These are phyloP conservation scores for Epirrhoe tristata DNA, from an alignment of 2,888 invertebrate species.

Conservation along the genomic window DNA sequence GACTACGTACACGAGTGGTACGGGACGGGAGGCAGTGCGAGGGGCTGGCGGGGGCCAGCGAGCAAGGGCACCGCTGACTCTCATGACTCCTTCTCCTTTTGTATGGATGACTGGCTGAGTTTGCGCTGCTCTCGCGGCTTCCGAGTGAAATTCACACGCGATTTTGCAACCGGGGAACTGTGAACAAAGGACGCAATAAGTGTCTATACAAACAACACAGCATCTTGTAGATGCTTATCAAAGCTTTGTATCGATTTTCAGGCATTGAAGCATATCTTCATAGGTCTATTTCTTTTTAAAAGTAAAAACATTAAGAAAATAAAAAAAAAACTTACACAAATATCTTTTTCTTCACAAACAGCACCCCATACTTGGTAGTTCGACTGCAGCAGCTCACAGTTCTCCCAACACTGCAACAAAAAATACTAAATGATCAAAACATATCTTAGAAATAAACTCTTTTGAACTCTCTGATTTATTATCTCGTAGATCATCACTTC, in stretches of 20 bases:
- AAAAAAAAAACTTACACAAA: slow-evolving; percentile 87
- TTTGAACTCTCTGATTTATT: slow-evolving; percentile 63
- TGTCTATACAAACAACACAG: background rate
- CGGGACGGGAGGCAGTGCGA: slow-evolving; percentile 83
- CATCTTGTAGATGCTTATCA: background rate
- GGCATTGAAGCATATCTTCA: no score
- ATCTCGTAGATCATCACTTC: slow-evolving; percentile 57
- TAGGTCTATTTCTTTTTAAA: no score
- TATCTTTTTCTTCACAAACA: slow-evolving; percentile 89
- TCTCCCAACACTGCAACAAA: slow-evolving; percentile 91
- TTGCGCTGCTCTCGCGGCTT: slow-evolving; percentile 86
- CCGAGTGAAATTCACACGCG: slow-evolving; percentile 89
- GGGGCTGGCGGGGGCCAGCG: slow-evolving; percentile 88
- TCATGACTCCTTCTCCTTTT: slow-evolving; percentile 88
- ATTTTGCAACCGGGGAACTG: slow-evolving; percentile 91
- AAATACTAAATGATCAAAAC: slow-evolving; percentile 50
- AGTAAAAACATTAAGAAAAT: no score
- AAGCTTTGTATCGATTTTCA: background rate
- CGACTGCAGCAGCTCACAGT: slow-evolving; percentile 89
- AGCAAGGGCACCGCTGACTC: slow-evolving; percentile 86
- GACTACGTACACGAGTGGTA: slow-evolving; percentile 88
- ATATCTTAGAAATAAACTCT: slow-evolving; percentile 59
- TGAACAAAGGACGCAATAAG: slow-evolving; percentile 54
- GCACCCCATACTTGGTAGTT: slow-evolving; percentile 90
- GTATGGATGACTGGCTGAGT: slow-evolving; percentile 89